Base-by-base conservation (phyloP, 2,113 vertebrate genomes). In the Oriolus oriolus region DNA sequence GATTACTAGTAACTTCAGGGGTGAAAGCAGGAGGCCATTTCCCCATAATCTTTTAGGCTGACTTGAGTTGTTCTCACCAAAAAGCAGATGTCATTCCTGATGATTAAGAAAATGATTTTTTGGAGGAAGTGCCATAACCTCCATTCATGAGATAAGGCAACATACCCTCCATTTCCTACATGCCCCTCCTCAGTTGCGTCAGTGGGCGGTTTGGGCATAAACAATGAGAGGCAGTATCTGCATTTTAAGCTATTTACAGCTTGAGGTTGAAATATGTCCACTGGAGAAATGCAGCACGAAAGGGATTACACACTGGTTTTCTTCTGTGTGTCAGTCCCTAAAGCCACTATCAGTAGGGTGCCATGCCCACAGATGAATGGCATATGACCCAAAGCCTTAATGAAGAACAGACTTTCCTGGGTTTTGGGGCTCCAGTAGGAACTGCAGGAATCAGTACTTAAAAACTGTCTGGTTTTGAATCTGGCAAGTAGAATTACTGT, bases 21-120 rank as follows among this genome's bases (percentile, higher is more conserved):
- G 23, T 50, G 42, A 77, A 84, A 86, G 50, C 39, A 57, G 41
- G 44, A 66, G 26, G 19, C 63, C 1, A 2, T 87, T 94, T 94
- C 33, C 35, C 66, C 24, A 9, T 47, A 57, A 61, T 39, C 63
- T 64, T 89, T 87, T 42, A 71, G 47, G 47, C 49, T 91, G 45
- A 59, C 31, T 87, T 44, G 18, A 39, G 44, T 27, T 85, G 45
- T 65, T 63, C 61, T 78, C 45, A 53, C 44, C 61, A 53, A 75
- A 75, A 87, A 91, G 54, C 19, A 84, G 30, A 84, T 87, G 42
- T 35, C 20, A 64, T 49, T 73, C 42, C 54, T 90, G 45, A 73
- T 59, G 33, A 80, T 70, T 61, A 93, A 65, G 44, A 61, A 84
- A 77, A 64, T 1, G 1, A 33, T 16, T 37, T 87, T 77, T 91